Conservation (phyloP, 2,113 vertebrate species). For the Astur gentilis region DNA sequence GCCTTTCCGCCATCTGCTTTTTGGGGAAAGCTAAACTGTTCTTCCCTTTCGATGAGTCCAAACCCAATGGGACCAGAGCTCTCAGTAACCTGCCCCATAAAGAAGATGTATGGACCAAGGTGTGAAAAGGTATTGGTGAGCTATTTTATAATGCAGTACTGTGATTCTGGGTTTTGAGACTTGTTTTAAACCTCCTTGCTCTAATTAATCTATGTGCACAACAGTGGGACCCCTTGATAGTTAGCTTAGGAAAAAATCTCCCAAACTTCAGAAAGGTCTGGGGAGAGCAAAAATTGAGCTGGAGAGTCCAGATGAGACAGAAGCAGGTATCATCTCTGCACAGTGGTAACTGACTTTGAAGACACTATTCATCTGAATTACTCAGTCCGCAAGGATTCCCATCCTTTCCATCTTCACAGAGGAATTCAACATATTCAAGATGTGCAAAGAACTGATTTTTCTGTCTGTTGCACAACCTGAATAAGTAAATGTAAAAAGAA, state of each 20-base stretch:
- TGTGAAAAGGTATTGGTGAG: not conserved
- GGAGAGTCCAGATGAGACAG: not conserved
- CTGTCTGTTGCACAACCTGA: not conserved
- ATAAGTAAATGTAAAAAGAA: constrained; percentile 5
- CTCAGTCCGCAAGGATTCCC: not conserved
- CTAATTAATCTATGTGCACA: not conserved
- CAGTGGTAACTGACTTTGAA: constrained; percentile 34
- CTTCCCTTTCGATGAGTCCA: not conserved
- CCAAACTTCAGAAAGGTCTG: not conserved
- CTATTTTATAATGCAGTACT: not conserved
- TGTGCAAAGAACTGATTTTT: constrained; percentile 19
- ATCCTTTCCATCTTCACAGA: not conserved
- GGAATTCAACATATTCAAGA: constrained; percentile 17
- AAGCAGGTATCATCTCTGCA: not conserved
- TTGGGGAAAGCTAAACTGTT: not conserved
- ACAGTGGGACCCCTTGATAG: not conserved
- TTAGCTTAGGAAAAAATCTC: not conserved
- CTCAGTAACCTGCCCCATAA: not conserved
- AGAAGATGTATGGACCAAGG: not conserved
- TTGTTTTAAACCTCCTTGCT: not conserved
- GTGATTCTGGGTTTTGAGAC: not conserved
- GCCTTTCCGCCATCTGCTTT: not conserved
- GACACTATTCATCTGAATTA: constrained; percentile 29
- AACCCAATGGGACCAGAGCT: not conserved
- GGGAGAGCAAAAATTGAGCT: not conserved